These are phyloP conservation scores for Magallana angulata DNA, from an alignment of 1,140 invertebrate species.

Conservation along the genomic window DNA sequence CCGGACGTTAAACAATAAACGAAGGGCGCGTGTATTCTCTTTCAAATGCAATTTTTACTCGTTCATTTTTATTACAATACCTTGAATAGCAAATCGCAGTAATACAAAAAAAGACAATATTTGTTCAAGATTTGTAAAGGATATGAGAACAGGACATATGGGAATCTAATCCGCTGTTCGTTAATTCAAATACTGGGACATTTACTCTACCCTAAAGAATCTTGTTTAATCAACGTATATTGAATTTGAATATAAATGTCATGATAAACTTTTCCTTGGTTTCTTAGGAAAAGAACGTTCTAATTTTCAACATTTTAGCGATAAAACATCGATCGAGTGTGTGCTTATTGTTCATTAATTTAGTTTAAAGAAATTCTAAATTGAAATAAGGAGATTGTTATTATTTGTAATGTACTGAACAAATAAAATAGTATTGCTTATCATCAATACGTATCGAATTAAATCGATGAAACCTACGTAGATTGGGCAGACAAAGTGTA, in stretches of 20 bases:
- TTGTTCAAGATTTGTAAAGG: not conserved
- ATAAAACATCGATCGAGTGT: not conserved
- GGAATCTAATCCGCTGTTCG: not conserved
- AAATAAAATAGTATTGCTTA: not conserved
- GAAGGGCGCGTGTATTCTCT: too few species aligned
- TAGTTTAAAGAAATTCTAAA: not conserved
- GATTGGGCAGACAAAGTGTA: too few species aligned
- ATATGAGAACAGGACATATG: not conserved
- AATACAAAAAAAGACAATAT: too few species aligned
- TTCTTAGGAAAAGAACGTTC: not conserved
- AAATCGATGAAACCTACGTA: not conserved
- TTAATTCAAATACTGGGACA: too few species aligned
- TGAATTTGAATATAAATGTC: not conserved
- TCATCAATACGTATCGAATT: not conserved
- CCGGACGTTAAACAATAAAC: too few species aligned
- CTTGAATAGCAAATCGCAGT: too few species aligned
- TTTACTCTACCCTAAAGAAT: not conserved
- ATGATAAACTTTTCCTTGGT: not conserved
- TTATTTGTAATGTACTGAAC: not conserved
- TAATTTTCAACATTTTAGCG: not conserved
- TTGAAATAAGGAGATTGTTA: not conserved
- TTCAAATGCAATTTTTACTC: too few species aligned
- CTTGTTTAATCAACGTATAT: not conserved
- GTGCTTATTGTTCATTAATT: not conserved
- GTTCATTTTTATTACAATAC: too few species aligned